Conservation (phyloP, 2,888 invertebrate species). For the Hyppa rectilinea region DNA sequence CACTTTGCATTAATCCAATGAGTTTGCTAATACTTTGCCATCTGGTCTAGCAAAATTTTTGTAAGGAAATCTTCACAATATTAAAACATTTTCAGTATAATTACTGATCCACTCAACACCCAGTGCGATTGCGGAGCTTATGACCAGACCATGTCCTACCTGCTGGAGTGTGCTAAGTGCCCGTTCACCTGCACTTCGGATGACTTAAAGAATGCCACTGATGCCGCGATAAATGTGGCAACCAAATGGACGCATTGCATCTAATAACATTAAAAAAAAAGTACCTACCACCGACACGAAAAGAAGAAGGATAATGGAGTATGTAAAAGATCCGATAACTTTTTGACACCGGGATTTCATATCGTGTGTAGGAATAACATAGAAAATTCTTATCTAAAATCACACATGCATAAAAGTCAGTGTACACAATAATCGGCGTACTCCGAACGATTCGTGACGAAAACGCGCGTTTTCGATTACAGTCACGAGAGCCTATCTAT, state of each 20-base stretch:
- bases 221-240: too few species aligned
- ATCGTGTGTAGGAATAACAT: not conserved
- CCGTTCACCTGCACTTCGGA: too few species aligned
- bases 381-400: conserved; percentile 41
- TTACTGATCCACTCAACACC: too few species aligned
- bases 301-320: not conserved
- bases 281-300: too few species aligned
- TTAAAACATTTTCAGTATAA: not conserved
- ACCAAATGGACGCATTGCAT: too few species aligned
- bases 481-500: conserved; percentile 77
- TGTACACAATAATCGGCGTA: conserved; percentile 43
- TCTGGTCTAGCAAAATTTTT: not conserved
- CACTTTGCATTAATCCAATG: not conserved
- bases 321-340: not conserved
- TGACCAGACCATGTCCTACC: too few species aligned
- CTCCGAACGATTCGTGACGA: conserved; percentile 46
- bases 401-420: conserved; percentile 34
- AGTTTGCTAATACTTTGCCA: not conserved
- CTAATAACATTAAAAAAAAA: too few species aligned
- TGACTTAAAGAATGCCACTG: too few species aligned
- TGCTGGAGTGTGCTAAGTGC: too few species aligned
- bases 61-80: not conserved
- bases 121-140: too few species aligned
- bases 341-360: not conserved
- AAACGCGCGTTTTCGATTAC: conserved; percentile 67